Percentiles rank a stretch among this genome's conserved stretches.
These are phyloP conservation scores for Orcinus orca DNA, from an alignment of 2,113 vertebrate species.

Conservation along the genomic window DNA sequence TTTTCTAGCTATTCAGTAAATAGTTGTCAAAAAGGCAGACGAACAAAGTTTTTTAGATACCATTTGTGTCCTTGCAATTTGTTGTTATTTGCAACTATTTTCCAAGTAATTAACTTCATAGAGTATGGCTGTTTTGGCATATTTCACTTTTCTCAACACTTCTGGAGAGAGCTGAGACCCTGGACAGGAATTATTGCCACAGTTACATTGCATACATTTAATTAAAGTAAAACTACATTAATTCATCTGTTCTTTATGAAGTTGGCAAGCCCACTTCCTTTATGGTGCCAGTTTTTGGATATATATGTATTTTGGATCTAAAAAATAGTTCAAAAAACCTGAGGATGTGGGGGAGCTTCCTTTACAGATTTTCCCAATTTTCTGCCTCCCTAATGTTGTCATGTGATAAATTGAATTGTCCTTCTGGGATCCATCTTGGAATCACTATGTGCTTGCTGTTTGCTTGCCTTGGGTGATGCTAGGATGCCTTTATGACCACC, in stretches of 20 bases:
- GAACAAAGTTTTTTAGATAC: neutral
- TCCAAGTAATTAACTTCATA: neutral
- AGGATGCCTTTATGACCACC: neutral
- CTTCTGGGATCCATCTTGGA: conserved; percentile 27
- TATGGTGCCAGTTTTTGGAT: neutral
- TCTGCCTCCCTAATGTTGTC: neutral
- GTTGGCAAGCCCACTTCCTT: neutral
- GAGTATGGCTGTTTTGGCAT: neutral
- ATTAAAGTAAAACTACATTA: conserved; percentile 42
- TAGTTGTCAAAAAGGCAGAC: neutral
- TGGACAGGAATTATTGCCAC: conserved; percentile 3
- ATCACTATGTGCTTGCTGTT: neutral
- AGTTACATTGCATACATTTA: conserved; percentile 33
- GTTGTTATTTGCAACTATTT: conserved; percentile 22
- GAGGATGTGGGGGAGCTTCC: neutral
- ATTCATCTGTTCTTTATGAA: conserved; percentile 58
- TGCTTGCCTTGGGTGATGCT: neutral
- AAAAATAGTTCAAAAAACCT: neutral
- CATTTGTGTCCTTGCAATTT: neutral
- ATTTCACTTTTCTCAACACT: neutral
- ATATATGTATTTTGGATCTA: neutral
- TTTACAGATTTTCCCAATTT: neutral
- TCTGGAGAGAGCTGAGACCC: conserved; percentile 14
- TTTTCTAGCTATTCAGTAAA: neutral
- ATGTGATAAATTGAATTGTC: neutral